Percentiles rank a stretch among this genome's conserved stretches.
These are phyloP conservation scores for Cheilosia pagana DNA, from an alignment of 2,888 invertebrate species.

Conservation along the genomic window DNA sequence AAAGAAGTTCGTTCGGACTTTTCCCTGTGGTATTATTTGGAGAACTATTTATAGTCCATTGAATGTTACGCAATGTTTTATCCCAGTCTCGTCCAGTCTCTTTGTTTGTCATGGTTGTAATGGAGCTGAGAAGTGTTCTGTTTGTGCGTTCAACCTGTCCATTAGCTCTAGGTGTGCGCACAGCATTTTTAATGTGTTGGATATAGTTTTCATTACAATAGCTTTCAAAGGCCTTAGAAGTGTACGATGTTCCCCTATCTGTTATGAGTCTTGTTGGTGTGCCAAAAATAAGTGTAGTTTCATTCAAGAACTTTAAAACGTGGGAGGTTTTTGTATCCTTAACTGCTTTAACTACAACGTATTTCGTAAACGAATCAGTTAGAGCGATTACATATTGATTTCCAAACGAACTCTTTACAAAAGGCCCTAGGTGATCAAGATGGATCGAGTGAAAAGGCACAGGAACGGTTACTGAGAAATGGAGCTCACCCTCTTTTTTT, in stretches of 20 bases:
- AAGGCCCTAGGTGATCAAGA: conserved; percentile 59
- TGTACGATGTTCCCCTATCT: conserved; percentile 76
- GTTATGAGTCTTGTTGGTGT: conserved; percentile 74
- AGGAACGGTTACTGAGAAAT: conserved; percentile 70
- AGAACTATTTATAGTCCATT: conserved; percentile 37
- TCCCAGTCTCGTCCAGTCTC: conserved; percentile 44
- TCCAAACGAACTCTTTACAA: conserved; percentile 29
- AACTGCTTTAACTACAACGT: conserved; percentile 48
- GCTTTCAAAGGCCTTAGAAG: conserved; percentile 66
- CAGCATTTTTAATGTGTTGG: conserved; percentile 75
- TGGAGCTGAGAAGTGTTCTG: conserved; percentile 6
- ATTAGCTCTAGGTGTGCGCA: conserved; percentile 74
- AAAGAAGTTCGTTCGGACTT: conserved; percentile 53
- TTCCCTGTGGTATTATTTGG: conserved; percentile 33
- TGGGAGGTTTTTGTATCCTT: conserved; percentile 39
- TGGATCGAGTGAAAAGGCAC: conserved; percentile 57
- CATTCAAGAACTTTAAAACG: conserved; percentile 48
- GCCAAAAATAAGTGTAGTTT: conserved; percentile 71
- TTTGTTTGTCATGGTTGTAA: conserved; percentile 54
- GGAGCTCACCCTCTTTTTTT: conserved; percentile 70
- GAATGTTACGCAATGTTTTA: conserved; percentile 30
- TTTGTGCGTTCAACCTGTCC: conserved; percentile 71
- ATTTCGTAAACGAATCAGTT: conserved; percentile 58
- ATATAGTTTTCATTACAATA: conserved; percentile 72
- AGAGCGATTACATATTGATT: conserved; percentile 37